These are phyloP conservation scores for Lasioglossum pauxillum DNA, from an alignment of 2,888 invertebrate species.

Conservation along the genomic window DNA sequence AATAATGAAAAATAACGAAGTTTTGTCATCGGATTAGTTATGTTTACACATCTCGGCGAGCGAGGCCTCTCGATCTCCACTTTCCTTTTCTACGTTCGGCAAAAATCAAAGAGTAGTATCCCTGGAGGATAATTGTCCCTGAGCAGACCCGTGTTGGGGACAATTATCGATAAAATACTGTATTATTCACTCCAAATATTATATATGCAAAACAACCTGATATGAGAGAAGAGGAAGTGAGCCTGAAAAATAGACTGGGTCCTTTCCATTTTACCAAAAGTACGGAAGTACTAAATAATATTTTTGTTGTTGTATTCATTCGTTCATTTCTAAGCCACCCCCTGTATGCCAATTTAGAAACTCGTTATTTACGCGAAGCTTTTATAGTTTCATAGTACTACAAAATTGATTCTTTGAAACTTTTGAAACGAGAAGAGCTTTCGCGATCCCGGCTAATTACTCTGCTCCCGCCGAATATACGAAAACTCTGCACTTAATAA, in stretches of 20 bases:
- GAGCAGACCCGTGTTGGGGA: too few relatives aligned
- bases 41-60: too few relatives aligned
- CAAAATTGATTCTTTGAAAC: not conserved
- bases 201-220: not conserved
- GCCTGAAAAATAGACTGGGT: too few relatives aligned
- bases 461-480: not conserved
- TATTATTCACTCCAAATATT: not conserved
- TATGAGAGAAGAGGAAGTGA: not conserved
- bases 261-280: not conserved
- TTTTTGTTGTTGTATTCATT: not conserved
- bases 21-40: too few relatives aligned
- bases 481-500: conserved; percentile 21
- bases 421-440: not conserved
- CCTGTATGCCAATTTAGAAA: not conserved
- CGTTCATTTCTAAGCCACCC: not conserved
- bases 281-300: not conserved
- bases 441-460: not conserved
- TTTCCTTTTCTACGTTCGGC: too few relatives aligned
- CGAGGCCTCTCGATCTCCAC: too few relatives aligned
- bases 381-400: not conserved
- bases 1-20: too few relatives aligned
- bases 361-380: not conserved
- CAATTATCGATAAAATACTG: too few relatives aligned
- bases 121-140: too few relatives aligned
- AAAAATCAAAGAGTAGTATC: too few relatives aligned